These are phyloP conservation scores for Scaeva pyrastri DNA, from an alignment of 2,888 invertebrate genomes.

Conservation along the genomic window DNA sequence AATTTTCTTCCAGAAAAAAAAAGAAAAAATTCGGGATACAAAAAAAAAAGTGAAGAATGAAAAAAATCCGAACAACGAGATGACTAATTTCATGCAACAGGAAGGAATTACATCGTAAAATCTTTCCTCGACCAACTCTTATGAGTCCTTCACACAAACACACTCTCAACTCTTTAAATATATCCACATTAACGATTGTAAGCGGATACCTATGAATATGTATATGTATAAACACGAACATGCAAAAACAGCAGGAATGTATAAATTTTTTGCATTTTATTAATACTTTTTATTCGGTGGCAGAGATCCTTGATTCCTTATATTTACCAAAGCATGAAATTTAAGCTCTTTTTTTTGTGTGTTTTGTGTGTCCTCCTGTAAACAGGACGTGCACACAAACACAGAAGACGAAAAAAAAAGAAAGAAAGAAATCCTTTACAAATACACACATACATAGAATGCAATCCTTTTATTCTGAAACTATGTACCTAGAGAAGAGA, in stretches of 20 bases:
- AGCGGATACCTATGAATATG: too few species aligned
- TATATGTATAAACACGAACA: not conserved
- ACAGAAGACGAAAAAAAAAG: not conserved
- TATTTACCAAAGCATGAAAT: conserved; percentile 70
- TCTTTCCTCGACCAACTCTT: conserved; percentile 29
- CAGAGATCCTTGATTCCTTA: conserved; percentile 58
- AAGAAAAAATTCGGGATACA: not conserved
- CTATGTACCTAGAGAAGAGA: not conserved
- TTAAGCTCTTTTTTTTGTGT: conserved; percentile 42
- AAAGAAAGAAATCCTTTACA: not conserved
- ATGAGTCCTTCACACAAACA: not conserved
- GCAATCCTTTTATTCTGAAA: conserved; percentile 56
- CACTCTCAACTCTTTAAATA: conserved; percentile 5
- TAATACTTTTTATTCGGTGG: conserved; percentile 40
- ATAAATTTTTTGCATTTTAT: conserved; percentile 48
- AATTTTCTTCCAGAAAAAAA: not conserved
- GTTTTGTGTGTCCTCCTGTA: not conserved
- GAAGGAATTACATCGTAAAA: conserved; percentile 65
- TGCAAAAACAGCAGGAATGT: conserved; percentile 38
- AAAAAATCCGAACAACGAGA: conserved; percentile 28
- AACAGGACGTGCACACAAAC: conserved; percentile 3
- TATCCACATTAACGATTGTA: not conserved
- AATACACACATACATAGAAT: conserved; percentile 4
- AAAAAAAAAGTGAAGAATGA: not conserved
- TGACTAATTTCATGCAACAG: conserved; percentile 75